A percentile compares a stretch with the other conserved stretches of the same genome.
Conservation (phyloP, 2,113 vertebrate genomes). For the Dromaius novaehollandiae region DNA sequence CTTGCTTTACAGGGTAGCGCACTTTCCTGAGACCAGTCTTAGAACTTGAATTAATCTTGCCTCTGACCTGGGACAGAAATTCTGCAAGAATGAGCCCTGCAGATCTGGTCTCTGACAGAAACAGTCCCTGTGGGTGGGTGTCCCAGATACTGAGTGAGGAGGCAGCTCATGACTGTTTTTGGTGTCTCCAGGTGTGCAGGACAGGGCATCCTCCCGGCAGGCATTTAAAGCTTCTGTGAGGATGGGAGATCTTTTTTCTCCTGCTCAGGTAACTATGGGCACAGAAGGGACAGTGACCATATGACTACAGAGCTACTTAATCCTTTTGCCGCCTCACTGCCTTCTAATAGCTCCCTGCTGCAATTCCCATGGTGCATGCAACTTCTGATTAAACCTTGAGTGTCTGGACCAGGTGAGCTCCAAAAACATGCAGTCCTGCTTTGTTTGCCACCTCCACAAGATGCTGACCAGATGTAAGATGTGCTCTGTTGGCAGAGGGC, state of each 20-base stretch:
- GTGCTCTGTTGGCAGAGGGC: not conserved
- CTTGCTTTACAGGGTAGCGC: not conserved
- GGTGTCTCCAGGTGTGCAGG: too few species aligned
- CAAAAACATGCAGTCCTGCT: not conserved
- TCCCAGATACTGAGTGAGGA: not conserved
- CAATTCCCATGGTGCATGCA: fast-evolving
- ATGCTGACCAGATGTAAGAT: not conserved
- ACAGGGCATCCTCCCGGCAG: not conserved
- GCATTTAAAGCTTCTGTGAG: not conserved
- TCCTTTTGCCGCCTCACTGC: not conserved
- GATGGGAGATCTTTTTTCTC: not conserved
- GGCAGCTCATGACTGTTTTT: not conserved
- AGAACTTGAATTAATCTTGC: not conserved
- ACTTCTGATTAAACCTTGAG: not conserved
- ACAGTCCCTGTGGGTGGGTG: not conserved
- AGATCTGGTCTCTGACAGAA: not conserved
- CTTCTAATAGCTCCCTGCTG: not conserved
- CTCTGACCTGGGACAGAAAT: not conserved
- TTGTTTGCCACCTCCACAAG: not conserved
- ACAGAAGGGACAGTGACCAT: not conserved
- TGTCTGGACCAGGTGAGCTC: not conserved
- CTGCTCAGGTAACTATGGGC: not conserved
- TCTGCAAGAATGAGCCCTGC: not conserved
- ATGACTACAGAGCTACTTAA: not conserved
- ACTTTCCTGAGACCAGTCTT: not conserved